Conservation (phyloP, 2,797 vertebrate genomes). For the Gadopsis bispinosus region DNA sequence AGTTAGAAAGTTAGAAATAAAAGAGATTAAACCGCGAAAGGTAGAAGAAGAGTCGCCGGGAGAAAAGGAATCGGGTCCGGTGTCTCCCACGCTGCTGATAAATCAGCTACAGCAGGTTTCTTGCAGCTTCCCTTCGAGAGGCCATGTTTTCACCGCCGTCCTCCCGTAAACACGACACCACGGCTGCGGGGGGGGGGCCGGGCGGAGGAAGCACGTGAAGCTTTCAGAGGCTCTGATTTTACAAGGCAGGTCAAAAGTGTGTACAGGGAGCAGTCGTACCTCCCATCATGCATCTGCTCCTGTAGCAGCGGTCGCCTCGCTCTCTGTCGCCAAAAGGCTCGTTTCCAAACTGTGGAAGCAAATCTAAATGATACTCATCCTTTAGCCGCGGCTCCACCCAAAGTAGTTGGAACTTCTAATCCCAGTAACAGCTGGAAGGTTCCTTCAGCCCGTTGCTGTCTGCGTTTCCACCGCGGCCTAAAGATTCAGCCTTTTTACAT, state of each 20-base stretch:
- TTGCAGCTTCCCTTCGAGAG: constrained; percentile 30
- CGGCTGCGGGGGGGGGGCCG: background rate
- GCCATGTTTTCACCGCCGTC: constrained; percentile 45
- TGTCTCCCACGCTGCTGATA: constrained; percentile 18
- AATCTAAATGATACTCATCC: too few relatives aligned
- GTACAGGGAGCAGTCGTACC: background rate
- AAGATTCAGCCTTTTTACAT: too few relatives aligned
- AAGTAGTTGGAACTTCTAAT: too few relatives aligned
- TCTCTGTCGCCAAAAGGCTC: background rate
- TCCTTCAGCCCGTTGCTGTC: too few relatives aligned
- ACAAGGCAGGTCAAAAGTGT: constrained; percentile 40
- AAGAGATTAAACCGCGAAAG: background rate
- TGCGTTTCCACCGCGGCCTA: too few relatives aligned
- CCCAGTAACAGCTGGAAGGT: too few relatives aligned
- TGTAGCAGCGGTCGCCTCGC: background rate
- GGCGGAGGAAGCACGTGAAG: constrained; percentile 53
- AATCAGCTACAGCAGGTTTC: constrained; percentile 45
- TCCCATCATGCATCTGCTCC: constrained; percentile 21
- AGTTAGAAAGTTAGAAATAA: constrained; percentile 2
- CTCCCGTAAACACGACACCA: constrained; percentile 65
- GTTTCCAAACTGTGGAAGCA: too few relatives aligned
- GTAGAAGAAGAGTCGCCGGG: constrained; percentile 13
- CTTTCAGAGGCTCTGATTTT: constrained; percentile 46
- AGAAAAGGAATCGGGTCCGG: constrained; percentile 1
- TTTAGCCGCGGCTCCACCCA: too few relatives aligned